Evolutionary conservation across 2,797 vertebrate species (phyloP).

Genomic region (Platyrinchus mystaceus): DNA sequence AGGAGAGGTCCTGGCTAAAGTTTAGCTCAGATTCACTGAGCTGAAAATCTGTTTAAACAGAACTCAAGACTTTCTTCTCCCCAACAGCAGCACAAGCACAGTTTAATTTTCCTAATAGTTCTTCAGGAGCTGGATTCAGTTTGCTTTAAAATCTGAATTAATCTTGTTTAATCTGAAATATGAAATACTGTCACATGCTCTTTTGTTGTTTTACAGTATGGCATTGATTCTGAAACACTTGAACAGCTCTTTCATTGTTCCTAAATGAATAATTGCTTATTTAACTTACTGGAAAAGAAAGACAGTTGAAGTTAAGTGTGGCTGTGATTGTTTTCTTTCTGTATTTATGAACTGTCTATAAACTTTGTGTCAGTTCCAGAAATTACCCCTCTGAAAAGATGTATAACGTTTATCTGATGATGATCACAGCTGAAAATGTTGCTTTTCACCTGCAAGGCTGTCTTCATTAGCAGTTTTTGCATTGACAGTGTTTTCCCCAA

Average conservation of each 20-base stretch:
- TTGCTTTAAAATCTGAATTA: conserved; percentile 16
- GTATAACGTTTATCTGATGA: background rate
- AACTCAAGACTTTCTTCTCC: background rate
- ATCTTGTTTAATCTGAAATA: conserved; percentile 24
- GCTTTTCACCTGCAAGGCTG: background rate
- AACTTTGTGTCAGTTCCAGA: background rate
- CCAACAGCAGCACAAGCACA: background rate
- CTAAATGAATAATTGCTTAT: background rate
- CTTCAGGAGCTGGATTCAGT: background rate
- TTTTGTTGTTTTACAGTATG: background rate
- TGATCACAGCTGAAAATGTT: background rate
- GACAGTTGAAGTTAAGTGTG: background rate
- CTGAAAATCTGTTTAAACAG: background rate
- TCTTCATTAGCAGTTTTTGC: background rate
- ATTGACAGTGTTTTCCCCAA: background rate
- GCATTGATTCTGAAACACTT: background rate
- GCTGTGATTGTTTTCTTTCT: background rate
- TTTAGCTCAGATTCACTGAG: background rate
- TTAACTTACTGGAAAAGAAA: background rate
- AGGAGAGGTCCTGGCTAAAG: background rate
- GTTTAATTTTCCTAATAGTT: background rate
- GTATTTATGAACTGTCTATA: background rate
- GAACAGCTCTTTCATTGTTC: conserved; percentile 12
- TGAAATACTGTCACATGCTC: background rate
- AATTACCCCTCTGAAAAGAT: background rate